Conservation (phyloP, 2,797 vertebrate species). For the Amniataba percoides region DNA sequence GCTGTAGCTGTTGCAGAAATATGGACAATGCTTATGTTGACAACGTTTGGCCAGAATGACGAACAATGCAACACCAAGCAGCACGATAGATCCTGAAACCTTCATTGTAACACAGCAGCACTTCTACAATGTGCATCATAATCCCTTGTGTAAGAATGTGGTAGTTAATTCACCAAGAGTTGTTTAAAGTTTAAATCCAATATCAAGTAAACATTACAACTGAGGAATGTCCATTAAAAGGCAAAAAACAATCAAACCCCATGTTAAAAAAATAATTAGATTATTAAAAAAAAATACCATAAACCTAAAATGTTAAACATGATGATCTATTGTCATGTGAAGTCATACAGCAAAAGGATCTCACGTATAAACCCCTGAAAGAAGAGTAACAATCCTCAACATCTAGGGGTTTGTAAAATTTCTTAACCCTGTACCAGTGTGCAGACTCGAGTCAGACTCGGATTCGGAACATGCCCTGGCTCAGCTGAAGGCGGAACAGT, state of each 20-base stretch:
- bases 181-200: conserved; percentile 22
- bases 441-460: conserved; percentile 81
- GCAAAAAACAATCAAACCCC: background rate
- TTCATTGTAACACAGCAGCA: background rate
- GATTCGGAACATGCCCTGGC: conserved; percentile 94
- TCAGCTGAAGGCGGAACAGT: conserved; percentile 95
- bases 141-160: background rate
- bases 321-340: background rate
- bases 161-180: background rate
- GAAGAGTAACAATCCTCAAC: conserved; percentile 7
- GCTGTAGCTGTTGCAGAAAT: background rate
- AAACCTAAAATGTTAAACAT: conserved; percentile 18
- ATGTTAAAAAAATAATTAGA: background rate
- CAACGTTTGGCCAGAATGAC: background rate
- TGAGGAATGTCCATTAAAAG: conserved; percentile 18
- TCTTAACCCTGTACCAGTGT: conserved; percentile 42
- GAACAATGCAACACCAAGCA: background rate
- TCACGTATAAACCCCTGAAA: background rate
- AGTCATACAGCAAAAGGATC: conserved; percentile 22
- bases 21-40: background rate
- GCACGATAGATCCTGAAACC: background rate
- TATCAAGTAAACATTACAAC: conserved; percentile 33
- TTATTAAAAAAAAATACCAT: conserved; percentile 8
- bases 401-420: conserved; percentile 3
- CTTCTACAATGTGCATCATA: background rate